Conservation (phyloP, 64 coral and sea anemone genomes). For the Trachythela sp. region DNA sequence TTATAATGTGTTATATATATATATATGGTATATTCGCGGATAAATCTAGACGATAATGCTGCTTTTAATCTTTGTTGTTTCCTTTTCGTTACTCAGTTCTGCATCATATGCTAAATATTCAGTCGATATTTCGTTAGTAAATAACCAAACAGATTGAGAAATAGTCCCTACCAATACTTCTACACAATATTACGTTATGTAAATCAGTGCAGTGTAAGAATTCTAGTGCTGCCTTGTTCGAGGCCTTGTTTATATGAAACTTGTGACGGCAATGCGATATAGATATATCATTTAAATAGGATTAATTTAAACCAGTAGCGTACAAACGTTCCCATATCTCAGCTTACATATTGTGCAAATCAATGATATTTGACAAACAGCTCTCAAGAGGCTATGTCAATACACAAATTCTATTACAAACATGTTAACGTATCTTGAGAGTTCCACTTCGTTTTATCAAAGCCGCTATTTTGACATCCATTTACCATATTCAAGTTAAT, state of each 20-base stretch:
- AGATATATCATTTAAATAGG: background rate
- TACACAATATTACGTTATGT: too few relatives aligned
- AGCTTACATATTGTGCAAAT: background rate
- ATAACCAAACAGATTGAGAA: too few relatives aligned
- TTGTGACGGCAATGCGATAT: background rate
- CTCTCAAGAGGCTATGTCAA: constrained; percentile 1
- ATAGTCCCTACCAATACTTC: too few relatives aligned
- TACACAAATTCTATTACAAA: background rate
- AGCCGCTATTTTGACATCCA: background rate
- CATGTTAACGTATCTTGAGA: background rate
- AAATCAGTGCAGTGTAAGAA: background rate
- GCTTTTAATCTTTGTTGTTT: too few relatives aligned
- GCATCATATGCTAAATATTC: too few relatives aligned
- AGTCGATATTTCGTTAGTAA: too few relatives aligned
- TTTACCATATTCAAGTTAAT: background rate
- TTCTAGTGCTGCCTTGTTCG: background rate
- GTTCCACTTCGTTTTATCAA: background rate
- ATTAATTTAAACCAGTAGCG: background rate
- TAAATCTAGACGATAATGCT: too few relatives aligned
- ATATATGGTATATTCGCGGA: too few relatives aligned
- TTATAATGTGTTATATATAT: too few relatives aligned
- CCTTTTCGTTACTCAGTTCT: too few relatives aligned
- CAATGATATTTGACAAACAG: background rate
- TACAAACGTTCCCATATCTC: background rate
- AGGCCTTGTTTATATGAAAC: background rate